Percentiles rank a stretch among this genome's conserved stretches.
Evolutionary conservation across 2,797 vertebrate genomes (phyloP).

Genomic region (Microtus californicus): DNA sequence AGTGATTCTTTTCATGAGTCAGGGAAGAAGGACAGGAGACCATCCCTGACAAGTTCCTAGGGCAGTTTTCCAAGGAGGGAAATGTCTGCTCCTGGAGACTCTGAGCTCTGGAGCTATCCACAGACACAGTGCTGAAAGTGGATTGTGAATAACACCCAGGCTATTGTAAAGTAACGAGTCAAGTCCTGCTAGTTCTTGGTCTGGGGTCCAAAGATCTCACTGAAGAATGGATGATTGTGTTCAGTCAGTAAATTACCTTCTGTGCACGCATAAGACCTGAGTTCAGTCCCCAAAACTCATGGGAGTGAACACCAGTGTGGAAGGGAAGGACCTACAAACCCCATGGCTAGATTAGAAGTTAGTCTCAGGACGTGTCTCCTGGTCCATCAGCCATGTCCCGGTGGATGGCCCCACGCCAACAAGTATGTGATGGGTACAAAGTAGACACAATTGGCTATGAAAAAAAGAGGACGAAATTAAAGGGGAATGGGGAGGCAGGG

Average conservation of each 20-base stretch:
- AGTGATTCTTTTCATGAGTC: background rate
- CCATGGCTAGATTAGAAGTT: background rate
- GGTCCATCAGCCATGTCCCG: no score
- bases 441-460: no score
- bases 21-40: background rate
- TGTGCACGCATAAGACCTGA: background rate
- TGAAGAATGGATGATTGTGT: background rate
- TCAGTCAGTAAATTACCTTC: background rate
- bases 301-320: no score
- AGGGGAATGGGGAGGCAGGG: no score
- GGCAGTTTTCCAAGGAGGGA: background rate
- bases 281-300: background rate
- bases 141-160: background rate
- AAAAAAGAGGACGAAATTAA: background rate
- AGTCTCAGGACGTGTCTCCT: background rate
- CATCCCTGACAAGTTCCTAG: background rate
- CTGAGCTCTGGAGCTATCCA: background rate
- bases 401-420: background rate
- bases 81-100: rapidly evolving
- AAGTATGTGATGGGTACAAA: background rate
- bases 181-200: background rate
- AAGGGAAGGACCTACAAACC: background rate
- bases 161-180: background rate
- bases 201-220: rapidly evolving
- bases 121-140: background rate